Conservation (phyloP, 2,888 invertebrate genomes). For the Polia nebulosa region DNA sequence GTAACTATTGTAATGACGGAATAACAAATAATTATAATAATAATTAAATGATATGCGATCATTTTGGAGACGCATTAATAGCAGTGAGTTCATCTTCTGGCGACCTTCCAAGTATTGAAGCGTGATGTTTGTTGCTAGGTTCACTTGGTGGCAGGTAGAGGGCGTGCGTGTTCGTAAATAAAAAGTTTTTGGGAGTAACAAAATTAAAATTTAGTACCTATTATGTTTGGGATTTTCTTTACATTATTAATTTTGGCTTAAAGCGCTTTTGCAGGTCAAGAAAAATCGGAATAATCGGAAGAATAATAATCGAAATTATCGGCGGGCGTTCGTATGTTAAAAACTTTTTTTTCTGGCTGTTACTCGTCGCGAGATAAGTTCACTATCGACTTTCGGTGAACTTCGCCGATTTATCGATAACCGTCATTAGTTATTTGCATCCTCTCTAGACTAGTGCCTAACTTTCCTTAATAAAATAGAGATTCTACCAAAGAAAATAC, state of each 20-base stretch:
- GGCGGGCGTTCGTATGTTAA: no score
- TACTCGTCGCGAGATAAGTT: not conserved
- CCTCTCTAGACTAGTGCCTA: no score
- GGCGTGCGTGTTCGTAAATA: constrained; percentile 29
- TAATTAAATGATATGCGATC: constrained; percentile 34
- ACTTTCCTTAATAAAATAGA: no score
- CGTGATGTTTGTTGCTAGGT: constrained; percentile 30
- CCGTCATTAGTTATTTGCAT: no score
- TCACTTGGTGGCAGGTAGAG: constrained; percentile 18
- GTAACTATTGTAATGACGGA: not conserved
- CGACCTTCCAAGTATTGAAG: constrained; percentile 60
- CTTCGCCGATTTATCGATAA: not conserved
- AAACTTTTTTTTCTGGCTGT: no score
- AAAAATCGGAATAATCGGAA: not conserved
- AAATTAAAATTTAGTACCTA: no score
- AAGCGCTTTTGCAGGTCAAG: not conserved
- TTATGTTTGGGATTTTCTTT: not conserved
- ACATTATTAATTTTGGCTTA: not conserved
- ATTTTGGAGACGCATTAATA: constrained; percentile 56
- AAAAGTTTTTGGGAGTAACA: not conserved
- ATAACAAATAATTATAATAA: constrained; percentile 18
- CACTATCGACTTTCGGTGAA: not conserved
- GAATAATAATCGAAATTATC: no score
- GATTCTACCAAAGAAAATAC: no score
- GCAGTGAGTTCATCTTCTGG: constrained; percentile 62